Evolutionary conservation across 2,113 vertebrate genomes (phyloP).

Genomic region (Fregata magnificens): DNA sequence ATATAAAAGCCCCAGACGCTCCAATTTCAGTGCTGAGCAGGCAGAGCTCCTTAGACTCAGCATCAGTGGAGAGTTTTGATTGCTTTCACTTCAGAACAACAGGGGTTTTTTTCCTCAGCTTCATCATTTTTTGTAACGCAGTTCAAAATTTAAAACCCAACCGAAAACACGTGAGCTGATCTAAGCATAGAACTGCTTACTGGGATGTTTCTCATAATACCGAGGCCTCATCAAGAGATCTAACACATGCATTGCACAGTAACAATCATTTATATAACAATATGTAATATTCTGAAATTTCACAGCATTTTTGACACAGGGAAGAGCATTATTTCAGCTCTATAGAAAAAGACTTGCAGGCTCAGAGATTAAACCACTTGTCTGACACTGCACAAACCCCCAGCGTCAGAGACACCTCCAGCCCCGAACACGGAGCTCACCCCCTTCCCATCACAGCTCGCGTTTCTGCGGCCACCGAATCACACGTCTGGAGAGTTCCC

Average conservation of each 20-base stretch:
- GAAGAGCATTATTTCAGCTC: neutral
- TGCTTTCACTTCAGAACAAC: neutral
- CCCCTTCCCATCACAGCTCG: neutral
- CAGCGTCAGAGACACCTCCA: neutral
- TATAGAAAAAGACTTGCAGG: neutral
- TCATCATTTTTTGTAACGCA: neutral
- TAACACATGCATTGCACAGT: rapidly evolving
- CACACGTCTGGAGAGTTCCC: rapidly evolving
- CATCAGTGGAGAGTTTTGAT: neutral
- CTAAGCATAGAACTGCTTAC: neutral
- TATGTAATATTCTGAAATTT: neutral
- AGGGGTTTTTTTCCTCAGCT: neutral
- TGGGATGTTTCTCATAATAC: neutral
- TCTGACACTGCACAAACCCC: neutral
- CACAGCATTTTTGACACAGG: neutral
- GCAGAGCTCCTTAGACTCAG: neutral
- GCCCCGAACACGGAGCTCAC: rapidly evolving
- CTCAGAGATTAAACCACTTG: neutral
- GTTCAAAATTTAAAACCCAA: neutral
- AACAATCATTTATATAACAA: neutral
- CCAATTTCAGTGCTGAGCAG: neutral
- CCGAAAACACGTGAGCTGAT: neutral
- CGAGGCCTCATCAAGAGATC: neutral
- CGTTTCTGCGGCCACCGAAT: rapidly evolving
- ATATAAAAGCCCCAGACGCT: neutral